Evolutionary conservation across 2,888 invertebrate genomes (phyloP), one percentile per base, ranked within the genome.

Genomic region (Melipona beecheii): DNA sequence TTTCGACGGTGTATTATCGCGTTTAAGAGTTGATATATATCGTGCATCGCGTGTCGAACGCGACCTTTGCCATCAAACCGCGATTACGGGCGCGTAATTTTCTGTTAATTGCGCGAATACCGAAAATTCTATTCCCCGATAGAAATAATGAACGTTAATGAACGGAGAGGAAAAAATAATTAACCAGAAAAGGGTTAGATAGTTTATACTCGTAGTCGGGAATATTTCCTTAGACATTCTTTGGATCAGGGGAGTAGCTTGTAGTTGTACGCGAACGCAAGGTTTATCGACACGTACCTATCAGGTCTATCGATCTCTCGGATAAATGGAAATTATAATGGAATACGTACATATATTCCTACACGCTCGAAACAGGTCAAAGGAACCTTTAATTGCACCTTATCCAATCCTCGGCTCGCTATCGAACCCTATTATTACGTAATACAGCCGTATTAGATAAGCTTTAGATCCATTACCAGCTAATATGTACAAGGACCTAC

Each of bases 1-100:
- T n/a, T n/a, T n/a, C n/a, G 83, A 76, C 81, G 78, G 76, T 74
- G 81, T 86, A 87, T 89, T 87, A 90, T 88, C 84, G 83, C 77
- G 83, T 80, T 85, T 82, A 73, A 87, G 89, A 74, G 75, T 83
- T 84, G 87, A 91, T 84, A 1, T 27, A 72, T 86, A 86, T 82
- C 75, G 78, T 73, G 68, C 62, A 79, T 89, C 78, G 84, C 84
- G 84, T 89, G 88, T 54, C 58, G 79, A 81, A 80, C 80, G 52
- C 79, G 71, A 78, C 72, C 76, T 72, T 66, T 49, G 58, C 49
- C 64, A 81, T 84, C 65, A 72, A 58, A 69, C 72, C 43, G 43
- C 72, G 72, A 62, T 86, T 84, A 82, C 71, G 74, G 72, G 73
- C 64, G 69, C 82, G 86, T 81, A 89, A 87, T 89, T 84, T 82